Conservation (phyloP, 1,140 invertebrate genomes). For the Brachystomella parvula region DNA sequence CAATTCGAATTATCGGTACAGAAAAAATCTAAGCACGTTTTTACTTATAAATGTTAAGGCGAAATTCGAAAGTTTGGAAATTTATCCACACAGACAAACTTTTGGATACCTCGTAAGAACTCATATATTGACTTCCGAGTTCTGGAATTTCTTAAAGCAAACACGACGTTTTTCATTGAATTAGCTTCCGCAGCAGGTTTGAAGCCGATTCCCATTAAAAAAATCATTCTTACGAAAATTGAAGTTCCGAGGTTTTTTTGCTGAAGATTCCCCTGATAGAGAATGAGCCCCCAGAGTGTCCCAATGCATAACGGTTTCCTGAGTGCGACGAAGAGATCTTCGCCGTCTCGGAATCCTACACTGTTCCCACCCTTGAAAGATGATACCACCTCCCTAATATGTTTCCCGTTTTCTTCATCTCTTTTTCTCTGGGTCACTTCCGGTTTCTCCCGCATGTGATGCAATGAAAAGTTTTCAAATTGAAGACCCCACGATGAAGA, state of each 20-base stretch:
- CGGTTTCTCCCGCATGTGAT: not conserved
- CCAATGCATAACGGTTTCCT: constrained; percentile 21
- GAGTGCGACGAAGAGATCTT: constrained; percentile 23
- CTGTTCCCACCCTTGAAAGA: not conserved
- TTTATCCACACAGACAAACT: not conserved
- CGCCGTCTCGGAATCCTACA: not conserved
- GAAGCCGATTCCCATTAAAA: not conserved
- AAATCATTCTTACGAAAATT: constrained; percentile 9
- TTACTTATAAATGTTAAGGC: not conserved
- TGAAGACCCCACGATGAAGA: not conserved
- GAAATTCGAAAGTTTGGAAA: not conserved
- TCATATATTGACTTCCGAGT: not conserved
- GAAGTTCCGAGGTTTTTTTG: not conserved
- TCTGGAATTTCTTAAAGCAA: not conserved
- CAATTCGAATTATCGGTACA: too few species aligned
- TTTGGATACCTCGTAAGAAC: not conserved
- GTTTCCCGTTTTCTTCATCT: not conserved
- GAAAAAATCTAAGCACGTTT: too few species aligned
- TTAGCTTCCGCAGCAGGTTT: not conserved
- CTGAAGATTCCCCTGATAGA: constrained; percentile 12
- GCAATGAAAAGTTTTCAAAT: not conserved
- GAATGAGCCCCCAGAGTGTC: constrained; percentile 19
- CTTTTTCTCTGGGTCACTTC: not conserved
- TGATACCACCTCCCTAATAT: not conserved
- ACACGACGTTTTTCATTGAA: too few species aligned